Evolutionary conservation across 2,113 vertebrate genomes (phyloP).

Genomic region (Etheostoma cragini): DNA sequence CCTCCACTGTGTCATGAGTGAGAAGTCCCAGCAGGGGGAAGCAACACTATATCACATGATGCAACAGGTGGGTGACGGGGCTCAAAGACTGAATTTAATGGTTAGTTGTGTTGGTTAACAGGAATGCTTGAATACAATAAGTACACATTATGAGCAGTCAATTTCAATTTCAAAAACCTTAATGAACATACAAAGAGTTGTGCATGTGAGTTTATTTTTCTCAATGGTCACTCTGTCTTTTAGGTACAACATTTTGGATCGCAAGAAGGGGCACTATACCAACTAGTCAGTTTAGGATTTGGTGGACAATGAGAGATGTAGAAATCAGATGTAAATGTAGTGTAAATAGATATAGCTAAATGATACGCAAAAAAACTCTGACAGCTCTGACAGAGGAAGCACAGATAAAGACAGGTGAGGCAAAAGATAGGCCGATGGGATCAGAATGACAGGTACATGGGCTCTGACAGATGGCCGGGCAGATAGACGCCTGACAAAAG

Average conservation of each 20-base stretch:
- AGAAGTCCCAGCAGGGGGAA: slow-evolving; percentile 60
- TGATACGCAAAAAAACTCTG: neutral
- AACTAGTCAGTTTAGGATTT: neutral
- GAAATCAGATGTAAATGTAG: neutral
- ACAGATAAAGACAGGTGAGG: slow-evolving; percentile 8
- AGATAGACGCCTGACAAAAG: neutral
- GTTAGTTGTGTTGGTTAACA: neutral
- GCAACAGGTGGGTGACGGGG: slow-evolving; percentile 36
- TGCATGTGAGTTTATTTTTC: neutral
- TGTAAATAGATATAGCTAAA: slow-evolving; percentile 20
- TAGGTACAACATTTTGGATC: too few relatives aligned
- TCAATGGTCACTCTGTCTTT: neutral
- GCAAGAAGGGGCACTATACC: neutral
- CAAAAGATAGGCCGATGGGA: slow-evolving; percentile 30
- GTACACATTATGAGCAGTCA: neutral
- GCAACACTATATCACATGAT: slow-evolving; percentile 24
- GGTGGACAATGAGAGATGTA: neutral
- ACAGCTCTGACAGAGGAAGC: neutral
- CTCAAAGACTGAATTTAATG: too few relatives aligned
- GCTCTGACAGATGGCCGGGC: slow-evolving; percentile 31
- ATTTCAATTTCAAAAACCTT: neutral
- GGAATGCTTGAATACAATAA: neutral
- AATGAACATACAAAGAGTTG: neutral
- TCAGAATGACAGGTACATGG: slow-evolving; percentile 14
- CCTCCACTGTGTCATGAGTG: slow-evolving; percentile 13